Evolutionary conservation across 2,113 vertebrate species (phyloP).

Genomic region (Apistogramma diplotaenia): DNA sequence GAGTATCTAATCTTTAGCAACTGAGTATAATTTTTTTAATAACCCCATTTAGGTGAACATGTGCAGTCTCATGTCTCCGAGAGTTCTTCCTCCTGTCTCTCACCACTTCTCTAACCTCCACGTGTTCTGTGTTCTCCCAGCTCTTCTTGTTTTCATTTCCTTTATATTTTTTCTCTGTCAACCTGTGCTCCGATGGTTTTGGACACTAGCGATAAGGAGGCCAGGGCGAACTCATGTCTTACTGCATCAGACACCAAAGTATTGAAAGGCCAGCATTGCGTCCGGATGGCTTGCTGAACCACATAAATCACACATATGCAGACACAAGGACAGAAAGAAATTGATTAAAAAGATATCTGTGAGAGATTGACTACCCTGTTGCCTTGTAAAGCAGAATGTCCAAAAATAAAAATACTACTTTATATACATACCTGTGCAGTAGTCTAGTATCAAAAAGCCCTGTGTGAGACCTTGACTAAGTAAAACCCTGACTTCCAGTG

Average conservation of each 20-base stretch:
- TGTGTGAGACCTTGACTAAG: slow-evolving; percentile 56
- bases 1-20: neutral
- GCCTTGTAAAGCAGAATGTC: slow-evolving; percentile 66
- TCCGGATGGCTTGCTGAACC: slow-evolving; percentile 51
- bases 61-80: rapidly evolving
- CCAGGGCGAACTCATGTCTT: slow-evolving; percentile 44
- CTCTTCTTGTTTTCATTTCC: slow-evolving; percentile 54
- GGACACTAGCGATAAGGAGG: slow-evolving; percentile 54
- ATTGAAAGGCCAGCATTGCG: slow-evolving; percentile 33
- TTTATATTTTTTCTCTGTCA: slow-evolving; percentile 30
- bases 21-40: neutral
- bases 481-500: slow-evolving; percentile 27
- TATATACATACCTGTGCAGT: slow-evolving; percentile 1
- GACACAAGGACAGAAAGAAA: slow-evolving; percentile 65
- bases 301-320: slow-evolving; percentile 69
- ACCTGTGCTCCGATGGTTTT: slow-evolving; percentile 35
- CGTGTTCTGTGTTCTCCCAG: neutral
- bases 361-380: slow-evolving; percentile 71
- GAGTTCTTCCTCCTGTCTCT: neutral
- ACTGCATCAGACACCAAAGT: slow-evolving; percentile 53
- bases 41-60: neutral
- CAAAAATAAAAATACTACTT: neutral
- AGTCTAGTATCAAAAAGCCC: neutral
- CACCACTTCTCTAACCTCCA: neutral
- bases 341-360: slow-evolving; percentile 74